Evolutionary conservation across 1,140 invertebrate genomes (phyloP).

Genomic region (Drosophila pseudoananassae): DNA sequence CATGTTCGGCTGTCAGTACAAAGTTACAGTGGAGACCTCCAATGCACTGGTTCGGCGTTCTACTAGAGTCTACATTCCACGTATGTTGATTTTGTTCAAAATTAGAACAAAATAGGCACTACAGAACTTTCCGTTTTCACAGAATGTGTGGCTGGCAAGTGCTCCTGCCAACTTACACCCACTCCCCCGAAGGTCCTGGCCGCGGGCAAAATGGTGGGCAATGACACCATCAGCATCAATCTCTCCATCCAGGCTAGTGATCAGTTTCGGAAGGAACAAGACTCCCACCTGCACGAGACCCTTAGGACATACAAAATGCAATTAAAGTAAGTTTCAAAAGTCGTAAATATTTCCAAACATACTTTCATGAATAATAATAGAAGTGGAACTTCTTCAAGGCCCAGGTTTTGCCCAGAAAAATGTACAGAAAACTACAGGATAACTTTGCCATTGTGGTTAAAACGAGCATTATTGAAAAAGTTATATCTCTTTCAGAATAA

Average conservation of each 20-base stretch:
- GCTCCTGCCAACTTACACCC: slow-evolving; percentile 57
- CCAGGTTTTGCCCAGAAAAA: no score
- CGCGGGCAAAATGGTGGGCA: slow-evolving; percentile 54
- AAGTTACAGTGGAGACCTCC: slow-evolving; percentile 72
- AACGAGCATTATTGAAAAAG: background rate
- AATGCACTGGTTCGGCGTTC: slow-evolving; percentile 56
- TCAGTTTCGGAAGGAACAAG: slow-evolving; percentile 52
- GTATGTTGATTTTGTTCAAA: slow-evolving; percentile 29
- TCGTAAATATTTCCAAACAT: no score
- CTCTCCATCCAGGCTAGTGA: slow-evolving; percentile 58
- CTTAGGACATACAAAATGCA: slow-evolving; percentile 59
- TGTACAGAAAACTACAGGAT: no score
- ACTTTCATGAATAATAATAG: no score
- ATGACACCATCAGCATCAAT: slow-evolving; percentile 66
- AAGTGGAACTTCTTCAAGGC: no score
- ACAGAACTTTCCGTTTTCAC: background rate
- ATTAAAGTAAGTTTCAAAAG: slow-evolving; percentile 47
- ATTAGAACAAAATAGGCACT: background rate
- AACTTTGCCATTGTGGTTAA: no score
- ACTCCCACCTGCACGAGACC: slow-evolving; percentile 35
- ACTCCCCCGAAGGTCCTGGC: slow-evolving; percentile 56
- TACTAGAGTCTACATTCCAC: slow-evolving; percentile 55
- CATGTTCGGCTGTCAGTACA: slow-evolving; percentile 76
- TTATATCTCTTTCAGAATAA: slow-evolving; percentile 52
- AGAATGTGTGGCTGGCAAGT: slow-evolving; percentile 68